Base-by-base conservation (phyloP, 1,140 invertebrate species). In the Xylocopa sonorina region DNA sequence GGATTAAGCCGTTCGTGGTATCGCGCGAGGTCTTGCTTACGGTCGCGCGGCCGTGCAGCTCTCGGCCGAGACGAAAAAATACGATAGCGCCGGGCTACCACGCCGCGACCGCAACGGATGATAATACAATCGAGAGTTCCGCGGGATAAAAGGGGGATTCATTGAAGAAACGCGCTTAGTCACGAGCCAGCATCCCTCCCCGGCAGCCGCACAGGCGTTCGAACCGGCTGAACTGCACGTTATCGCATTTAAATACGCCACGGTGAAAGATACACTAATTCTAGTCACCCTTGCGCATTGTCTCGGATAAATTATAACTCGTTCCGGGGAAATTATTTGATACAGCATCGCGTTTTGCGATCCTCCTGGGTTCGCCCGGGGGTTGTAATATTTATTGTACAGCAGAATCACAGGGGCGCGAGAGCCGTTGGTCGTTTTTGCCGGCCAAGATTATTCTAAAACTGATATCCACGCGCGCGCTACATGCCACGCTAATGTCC, bases 51-150 rank as follows among this genome's bases (percentile, higher is more conserved):
- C 62, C 75, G 60, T 82, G 68, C 82, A 83, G 83, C 79, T 84
- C 51, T 51, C n/a, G 53, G 24, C 29, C n/a, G 69, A 80, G 75
- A 83, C 81, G 76, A 79, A 83, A 83, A 71, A 84, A 83, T 74
- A 69, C 55, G 82, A 84, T 84, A 83, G 51, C 75, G 76, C 50
- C 69, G 64, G 62, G 46, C 64, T 78, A 78, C 80, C 75, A 62
- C 51, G 62, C 67, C 62, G 24, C 21, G 7, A 50, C 68, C 66
- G 53, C 64, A n/a, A 38, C 38, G 55, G 73, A 72, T 53, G 85
- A 85, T 83, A 86, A 86, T 83, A 57, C 81, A 81, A 69, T 87
- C 78, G 74, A 76, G 74, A 68, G 50, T 82, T 29, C 57, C 55
- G 32, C 41, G 60, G 62, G 38, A 41, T 32, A 57, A 55, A 41